Base-by-base conservation (phyloP, 2,797 vertebrate genomes). In the Myripristis murdjan region DNA sequence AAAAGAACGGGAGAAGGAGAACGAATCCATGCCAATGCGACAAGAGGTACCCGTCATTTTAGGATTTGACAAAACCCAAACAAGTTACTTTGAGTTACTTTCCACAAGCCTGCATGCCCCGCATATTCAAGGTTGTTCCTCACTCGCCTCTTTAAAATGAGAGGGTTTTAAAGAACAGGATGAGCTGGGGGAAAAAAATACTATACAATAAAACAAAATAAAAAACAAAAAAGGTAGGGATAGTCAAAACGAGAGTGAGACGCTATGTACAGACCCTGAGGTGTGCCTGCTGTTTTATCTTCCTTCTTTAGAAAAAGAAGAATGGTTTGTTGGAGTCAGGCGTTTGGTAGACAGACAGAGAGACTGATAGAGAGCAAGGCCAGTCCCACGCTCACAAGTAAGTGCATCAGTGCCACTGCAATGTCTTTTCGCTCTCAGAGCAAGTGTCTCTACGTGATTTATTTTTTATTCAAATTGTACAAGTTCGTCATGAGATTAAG, bases 221-320 rank as follows among this genome's bases (percentile, higher is more conserved):
- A 22, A 54, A 52, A 3, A 16, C 63, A 70, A 46, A 71, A 47
- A 51, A 58, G 5, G 23, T 15, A 11, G 28, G 15, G 44, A 66
- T 56, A 64, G 66, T 71, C 72, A 77, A 28, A 77, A 83, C 4
- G 6, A 71, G 46, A 31, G 57, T 23, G 81, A 54, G 69, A 65
- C 23, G 41, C 70, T 91, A 85, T 92, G 55, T 92, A 93, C 90
- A 93, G 77, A 90, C 90, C 92, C 93, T 93, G 92, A 94, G 93
- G 82, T 79, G 70, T 70, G 80, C 87, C 84, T 66, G 63, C 39
- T 60, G 28, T 23, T 64, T 41, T 44, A 12, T 22, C 43, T 66
- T 68, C 63, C 82, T 87, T 85, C 67, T n/a, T n/a, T n/a, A 55
- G 62, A 79, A 69, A 72, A 78, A 57, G 56, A 51, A 66, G 46